These are phyloP conservation scores for Apotomis turbidana DNA, from an alignment of 2,888 invertebrate species.

Conservation along the genomic window DNA sequence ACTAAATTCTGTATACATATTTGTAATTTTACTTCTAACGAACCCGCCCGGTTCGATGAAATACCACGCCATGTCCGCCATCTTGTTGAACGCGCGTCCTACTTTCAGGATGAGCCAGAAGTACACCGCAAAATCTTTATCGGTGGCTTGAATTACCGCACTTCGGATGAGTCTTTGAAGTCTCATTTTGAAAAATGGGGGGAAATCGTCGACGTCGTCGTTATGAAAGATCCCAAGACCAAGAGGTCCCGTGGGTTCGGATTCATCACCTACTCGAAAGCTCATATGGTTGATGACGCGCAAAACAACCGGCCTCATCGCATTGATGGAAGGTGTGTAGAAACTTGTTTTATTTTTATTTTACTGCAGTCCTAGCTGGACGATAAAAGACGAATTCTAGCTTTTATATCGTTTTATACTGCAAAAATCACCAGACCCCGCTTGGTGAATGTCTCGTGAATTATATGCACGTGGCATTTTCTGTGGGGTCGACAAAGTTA, in stretches of 20 bases:
- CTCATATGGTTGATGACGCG: slow-evolving; percentile 98
- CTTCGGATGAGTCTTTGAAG: slow-evolving; percentile 96
- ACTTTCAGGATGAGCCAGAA: slow-evolving; percentile 88
- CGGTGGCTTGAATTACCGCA: slow-evolving; percentile 97
- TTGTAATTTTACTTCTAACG: background rate
- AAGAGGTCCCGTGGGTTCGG: slow-evolving; percentile 98
- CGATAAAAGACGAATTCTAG: slow-evolving; percentile 60
- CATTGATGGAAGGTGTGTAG: slow-evolving; percentile 91
- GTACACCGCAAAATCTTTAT: slow-evolving; percentile 97
- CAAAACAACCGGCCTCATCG: slow-evolving; percentile 95
- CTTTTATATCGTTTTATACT: slow-evolving; percentile 78
- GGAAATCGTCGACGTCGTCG: slow-evolving; percentile 97
- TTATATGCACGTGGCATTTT: slow-evolving; percentile 73
- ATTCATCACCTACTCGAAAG: slow-evolving; percentile 97
- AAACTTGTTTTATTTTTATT: slow-evolving; percentile 5
- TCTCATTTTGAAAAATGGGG: slow-evolving; percentile 99
- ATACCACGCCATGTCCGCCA: slow-evolving; percentile 66
- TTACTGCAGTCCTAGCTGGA: slow-evolving; percentile 77
- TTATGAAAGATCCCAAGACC: slow-evolving; percentile 98
- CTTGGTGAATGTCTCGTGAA: slow-evolving; percentile 76
- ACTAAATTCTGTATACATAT: background rate
- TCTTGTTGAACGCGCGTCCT: slow-evolving; percentile 72
- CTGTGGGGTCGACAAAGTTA: slow-evolving; percentile 71
- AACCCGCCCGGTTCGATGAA: slow-evolving; percentile 26
- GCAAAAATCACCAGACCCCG: slow-evolving; percentile 68